These are phyloP conservation scores for Antheraea assamensis DNA, from an alignment of 2,888 invertebrate genomes.

Conservation along the genomic window DNA sequence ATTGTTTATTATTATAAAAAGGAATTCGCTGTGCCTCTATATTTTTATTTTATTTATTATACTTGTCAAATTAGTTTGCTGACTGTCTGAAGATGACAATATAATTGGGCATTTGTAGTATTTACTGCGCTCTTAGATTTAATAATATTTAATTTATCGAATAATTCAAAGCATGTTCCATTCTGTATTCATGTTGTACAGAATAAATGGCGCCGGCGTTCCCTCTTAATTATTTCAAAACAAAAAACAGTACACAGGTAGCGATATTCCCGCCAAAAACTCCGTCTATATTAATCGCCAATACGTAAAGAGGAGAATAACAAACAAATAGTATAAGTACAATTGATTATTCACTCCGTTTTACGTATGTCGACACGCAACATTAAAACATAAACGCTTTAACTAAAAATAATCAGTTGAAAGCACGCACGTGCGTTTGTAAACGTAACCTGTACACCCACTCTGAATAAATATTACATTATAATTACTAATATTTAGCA, in stretches of 20 bases:
- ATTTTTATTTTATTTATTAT: no score
- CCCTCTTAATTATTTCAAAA: not conserved
- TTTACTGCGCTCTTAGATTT: no score
- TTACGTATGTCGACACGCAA: slow-evolving; percentile 2
- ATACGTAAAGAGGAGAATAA: not conserved
- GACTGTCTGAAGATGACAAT: no score
- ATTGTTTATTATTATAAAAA: no score
- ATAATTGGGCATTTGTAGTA: no score
- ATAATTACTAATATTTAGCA: not conserved
- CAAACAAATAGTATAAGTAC: not conserved
- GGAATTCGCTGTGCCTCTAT: no score
- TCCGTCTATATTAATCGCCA: not conserved
- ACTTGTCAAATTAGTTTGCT: no score
- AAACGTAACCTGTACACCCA: not conserved
- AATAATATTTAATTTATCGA: no score
- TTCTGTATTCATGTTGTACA: no score
- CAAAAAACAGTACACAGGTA: not conserved
- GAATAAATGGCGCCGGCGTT: no score
- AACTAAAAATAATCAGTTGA: slow-evolving; percentile 5
- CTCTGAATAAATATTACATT: not conserved
- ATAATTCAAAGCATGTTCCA: no score
- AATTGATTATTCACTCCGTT: slow-evolving; percentile 1
- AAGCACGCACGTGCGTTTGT: not conserved
- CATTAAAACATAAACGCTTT: not conserved
- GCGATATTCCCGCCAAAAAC: not conserved